Percentiles rank a stretch among this genome's conserved stretches.
phyloP scores from a whole-genome alignment of 2,113 vertebrate genomes.

The Herpetotheres cachinnans region DNA sequence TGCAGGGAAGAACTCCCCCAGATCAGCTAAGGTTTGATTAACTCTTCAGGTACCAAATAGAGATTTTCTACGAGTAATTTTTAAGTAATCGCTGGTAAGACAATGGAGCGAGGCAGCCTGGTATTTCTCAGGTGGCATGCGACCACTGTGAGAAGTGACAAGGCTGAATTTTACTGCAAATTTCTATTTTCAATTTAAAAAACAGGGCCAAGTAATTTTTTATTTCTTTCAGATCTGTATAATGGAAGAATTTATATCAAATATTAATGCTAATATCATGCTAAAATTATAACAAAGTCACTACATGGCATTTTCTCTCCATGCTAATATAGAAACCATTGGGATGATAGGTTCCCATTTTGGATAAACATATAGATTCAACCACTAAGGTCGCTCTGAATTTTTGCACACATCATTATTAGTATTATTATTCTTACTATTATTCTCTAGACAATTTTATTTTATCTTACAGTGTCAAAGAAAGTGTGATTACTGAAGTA shows the following conservation, averaged over 20 bases:
- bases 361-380: not conserved
- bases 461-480: not conserved
- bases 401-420: not conserved
- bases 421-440: not conserved
- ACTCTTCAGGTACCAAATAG: conserved; percentile 60
- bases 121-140: not conserved
- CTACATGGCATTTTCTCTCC: not conserved
- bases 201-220: not conserved
- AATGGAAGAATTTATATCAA: not conserved
- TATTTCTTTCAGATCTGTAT: not conserved
- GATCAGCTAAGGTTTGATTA: conserved; percentile 73
- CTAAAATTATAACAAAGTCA: not conserved
- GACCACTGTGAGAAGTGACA: not conserved
- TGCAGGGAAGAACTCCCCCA: conserved; percentile 67
- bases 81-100: not conserved
- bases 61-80: not conserved
- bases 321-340: not conserved
- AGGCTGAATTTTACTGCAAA: not conserved
- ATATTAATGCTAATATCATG: not conserved
- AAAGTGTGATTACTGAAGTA: not conserved
- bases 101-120: not conserved
- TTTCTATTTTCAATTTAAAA: not conserved
- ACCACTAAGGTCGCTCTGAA: not conserved
- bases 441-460: not conserved
- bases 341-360: not conserved